Percentiles rank a stretch among this genome's conserved stretches.
Conservation (phyloP, 2,797 vertebrate genomes). For the Micrastur ruficollis region DNA sequence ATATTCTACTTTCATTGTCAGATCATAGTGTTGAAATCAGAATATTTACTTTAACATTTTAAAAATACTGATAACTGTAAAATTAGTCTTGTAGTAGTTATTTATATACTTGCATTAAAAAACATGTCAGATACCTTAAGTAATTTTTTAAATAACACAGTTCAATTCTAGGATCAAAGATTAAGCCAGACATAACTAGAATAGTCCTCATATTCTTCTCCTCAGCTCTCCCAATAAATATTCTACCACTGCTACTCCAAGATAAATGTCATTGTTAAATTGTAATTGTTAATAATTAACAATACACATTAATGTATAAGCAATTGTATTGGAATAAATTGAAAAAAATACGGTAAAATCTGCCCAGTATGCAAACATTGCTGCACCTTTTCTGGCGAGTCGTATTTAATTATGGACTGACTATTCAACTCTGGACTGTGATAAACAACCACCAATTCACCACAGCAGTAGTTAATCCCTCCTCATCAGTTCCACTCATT, state of each 20-base stretch:
- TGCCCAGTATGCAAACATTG: not conserved
- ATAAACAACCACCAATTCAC: not conserved
- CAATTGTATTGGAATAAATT: not conserved
- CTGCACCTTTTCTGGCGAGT: not conserved
- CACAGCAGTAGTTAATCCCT: not conserved
- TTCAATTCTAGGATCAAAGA: not conserved
- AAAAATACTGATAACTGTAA: not conserved
- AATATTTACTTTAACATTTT: not conserved
- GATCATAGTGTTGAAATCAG: not conserved
- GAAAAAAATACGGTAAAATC: not conserved
- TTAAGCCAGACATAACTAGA: not conserved
- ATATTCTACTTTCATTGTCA: not conserved
- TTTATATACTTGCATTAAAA: not conserved
- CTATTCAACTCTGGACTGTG: not conserved
- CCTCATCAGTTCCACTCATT: not conserved
- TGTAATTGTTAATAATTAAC: no score
- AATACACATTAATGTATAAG: not conserved
- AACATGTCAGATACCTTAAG: not conserved
- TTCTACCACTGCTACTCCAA: not conserved
- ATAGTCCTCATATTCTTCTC: not conserved
- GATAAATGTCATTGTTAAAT: not conserved
- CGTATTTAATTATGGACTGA: not conserved
- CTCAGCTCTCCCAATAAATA: not conserved
- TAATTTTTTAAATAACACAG: not conserved
- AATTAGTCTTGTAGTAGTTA: not conserved